Evolutionary conservation across 2,888 invertebrate species (phyloP).

Genomic region (Tipula confusa): DNA sequence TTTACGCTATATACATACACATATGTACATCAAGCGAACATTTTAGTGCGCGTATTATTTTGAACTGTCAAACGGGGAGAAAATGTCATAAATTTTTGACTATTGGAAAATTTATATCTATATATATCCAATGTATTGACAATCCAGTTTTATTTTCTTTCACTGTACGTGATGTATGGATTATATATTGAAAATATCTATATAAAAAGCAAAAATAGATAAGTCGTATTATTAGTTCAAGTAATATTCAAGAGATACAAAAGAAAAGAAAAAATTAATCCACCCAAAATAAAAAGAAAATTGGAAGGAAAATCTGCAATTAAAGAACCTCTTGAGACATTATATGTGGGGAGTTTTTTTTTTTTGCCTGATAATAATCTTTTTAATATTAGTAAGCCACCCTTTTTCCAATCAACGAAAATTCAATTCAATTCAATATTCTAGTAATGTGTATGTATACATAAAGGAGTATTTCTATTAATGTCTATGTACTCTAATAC

Average conservation of each 20-base stretch:
- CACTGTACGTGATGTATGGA: conserved; percentile 20
- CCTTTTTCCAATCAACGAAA: not conserved
- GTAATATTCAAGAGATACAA: conserved; percentile 5
- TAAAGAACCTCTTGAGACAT: not conserved
- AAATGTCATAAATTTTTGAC: conserved; percentile 20
- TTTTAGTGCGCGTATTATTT: not conserved
- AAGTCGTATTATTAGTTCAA: conserved; percentile 9
- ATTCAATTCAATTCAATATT: not conserved
- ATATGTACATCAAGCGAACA: not conserved
- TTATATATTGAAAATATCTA: not conserved
- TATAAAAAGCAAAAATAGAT: not conserved
- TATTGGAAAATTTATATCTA: not conserved
- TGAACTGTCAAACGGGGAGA: not conserved
- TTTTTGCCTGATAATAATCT: not conserved
- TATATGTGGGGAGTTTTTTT: not conserved
- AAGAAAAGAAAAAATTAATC: conserved; percentile 12
- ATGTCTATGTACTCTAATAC: not conserved
- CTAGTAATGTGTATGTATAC: not conserved
- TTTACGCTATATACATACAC: not conserved
- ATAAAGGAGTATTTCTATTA: not conserved
- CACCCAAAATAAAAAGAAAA: not conserved
- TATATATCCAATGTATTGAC: not conserved
- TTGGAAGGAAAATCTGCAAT: not conserved
- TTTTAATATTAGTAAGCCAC: not conserved
- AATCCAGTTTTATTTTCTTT: not conserved